Evolutionary conservation across 2,797 vertebrate genomes (phyloP).

Genomic region (Nyctalus aviator): DNA sequence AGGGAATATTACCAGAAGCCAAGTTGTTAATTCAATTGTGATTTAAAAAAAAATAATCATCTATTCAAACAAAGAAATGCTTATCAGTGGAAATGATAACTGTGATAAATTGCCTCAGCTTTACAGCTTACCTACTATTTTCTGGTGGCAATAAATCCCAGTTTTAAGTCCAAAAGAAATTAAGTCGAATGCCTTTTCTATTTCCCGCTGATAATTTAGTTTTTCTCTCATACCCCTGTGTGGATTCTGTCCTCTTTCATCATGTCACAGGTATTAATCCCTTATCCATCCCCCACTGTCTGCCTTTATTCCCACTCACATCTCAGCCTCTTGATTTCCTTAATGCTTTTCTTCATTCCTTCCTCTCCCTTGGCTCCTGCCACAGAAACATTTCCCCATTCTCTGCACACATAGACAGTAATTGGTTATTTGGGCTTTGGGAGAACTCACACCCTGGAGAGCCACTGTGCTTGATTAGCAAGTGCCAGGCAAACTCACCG

Average conservation of each 20-base stretch:
- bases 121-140: conserved; percentile 80
- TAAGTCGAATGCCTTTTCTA: conserved; percentile 69
- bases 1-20: conserved; percentile 63
- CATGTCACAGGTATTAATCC: background rate
- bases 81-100: conserved; percentile 85
- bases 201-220: background rate
- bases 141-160: conserved; percentile 75
- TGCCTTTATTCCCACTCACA: background rate
- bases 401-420: background rate
- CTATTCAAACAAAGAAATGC: conserved; percentile 85
- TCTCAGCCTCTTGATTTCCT: background rate
- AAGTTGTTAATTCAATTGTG: conserved; percentile 79
- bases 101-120: conserved; percentile 84
- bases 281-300: background rate
- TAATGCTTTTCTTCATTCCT: background rate
- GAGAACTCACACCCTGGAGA: background rate
- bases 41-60: conserved; percentile 73
- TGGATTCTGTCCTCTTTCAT: background rate
- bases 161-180: conserved; percentile 75
- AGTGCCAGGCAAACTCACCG: fast-evolving
- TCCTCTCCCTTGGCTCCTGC: background rate
- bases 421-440: background rate
- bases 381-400: background rate
- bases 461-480: background rate
- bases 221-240: background rate